Evolutionary conservation across 2,888 invertebrate genomes (phyloP).

Genomic region (Dynastes maya): DNA sequence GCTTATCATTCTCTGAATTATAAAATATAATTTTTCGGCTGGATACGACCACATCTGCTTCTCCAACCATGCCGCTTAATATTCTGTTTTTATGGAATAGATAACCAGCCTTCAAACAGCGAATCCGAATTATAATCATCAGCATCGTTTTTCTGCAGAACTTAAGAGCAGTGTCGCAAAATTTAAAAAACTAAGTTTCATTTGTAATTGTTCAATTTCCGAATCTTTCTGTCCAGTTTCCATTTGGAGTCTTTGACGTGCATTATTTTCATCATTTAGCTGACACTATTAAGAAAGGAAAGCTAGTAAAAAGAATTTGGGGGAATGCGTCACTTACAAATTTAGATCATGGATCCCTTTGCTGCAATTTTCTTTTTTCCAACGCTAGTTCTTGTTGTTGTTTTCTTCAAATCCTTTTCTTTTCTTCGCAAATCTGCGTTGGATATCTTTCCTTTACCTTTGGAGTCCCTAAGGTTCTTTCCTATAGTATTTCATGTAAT

Average conservation of each 20-base stretch:
- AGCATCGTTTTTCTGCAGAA: slow-evolving; percentile 90
- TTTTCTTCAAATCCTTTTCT: slow-evolving; percentile 95
- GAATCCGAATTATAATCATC: slow-evolving; percentile 81
- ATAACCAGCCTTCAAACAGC: slow-evolving; percentile 95
- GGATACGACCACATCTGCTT: slow-evolving; percentile 96
- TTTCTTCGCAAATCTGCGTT: slow-evolving; percentile 88
- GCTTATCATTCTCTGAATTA: slow-evolving; percentile 93
- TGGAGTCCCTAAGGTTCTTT: slow-evolving; percentile 86
- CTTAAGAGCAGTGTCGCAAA: slow-evolving; percentile 94
- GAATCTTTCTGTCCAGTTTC: slow-evolving; percentile 97
- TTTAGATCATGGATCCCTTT: slow-evolving; percentile 86
- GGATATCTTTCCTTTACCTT: slow-evolving; percentile 87
- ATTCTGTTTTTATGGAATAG: slow-evolving; percentile 95
- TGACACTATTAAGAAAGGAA: slow-evolving; percentile 76
- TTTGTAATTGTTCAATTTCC: slow-evolving; percentile 93
- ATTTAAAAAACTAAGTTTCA: slow-evolving; percentile 85
- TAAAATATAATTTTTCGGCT: slow-evolving; percentile 98
- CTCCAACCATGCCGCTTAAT: slow-evolving; percentile 96
- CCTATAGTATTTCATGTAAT: slow-evolving; percentile 95
- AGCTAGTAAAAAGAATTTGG: neutral
- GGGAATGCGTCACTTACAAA: slow-evolving; percentile 60
- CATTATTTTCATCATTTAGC: slow-evolving; percentile 85
- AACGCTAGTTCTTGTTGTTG: slow-evolving; percentile 94
- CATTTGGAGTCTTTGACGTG: slow-evolving; percentile 89
- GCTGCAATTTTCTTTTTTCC: slow-evolving; percentile 94